These are phyloP conservation scores for Diadumene lineata DNA, from an alignment of 92 coral and sea anemone genomes.

Conservation along the genomic window DNA sequence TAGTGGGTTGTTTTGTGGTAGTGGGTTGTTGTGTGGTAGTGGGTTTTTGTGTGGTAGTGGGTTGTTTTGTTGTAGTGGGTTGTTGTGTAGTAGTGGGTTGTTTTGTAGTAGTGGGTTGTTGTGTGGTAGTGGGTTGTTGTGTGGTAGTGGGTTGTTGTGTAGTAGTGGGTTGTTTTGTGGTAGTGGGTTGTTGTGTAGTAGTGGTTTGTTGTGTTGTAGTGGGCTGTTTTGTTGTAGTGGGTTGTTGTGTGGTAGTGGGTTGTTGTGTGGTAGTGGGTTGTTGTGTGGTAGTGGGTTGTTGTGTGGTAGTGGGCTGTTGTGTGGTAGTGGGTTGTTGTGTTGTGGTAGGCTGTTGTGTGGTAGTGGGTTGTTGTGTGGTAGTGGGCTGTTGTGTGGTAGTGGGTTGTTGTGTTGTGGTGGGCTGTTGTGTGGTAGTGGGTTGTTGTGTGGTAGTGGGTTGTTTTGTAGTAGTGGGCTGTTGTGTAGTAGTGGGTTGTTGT, in stretches of 20 bases:
- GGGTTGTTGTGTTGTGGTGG: conserved; percentile 25
- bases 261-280: conserved; percentile 16
- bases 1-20: conserved; percentile 29
- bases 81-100: conserved; percentile 22
- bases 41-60: conserved; percentile 20
- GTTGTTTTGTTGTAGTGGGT: conserved; percentile 23
- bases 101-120: conserved; percentile 14
- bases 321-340: too few relatives aligned
- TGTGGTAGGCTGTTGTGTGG: conserved; percentile 19
- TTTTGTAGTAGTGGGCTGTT: conserved; percentile 50
- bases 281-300: conserved; percentile 34
- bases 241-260: conserved; percentile 21
- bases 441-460: conserved; percentile 26
- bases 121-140: conserved; percentile 24
- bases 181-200: conserved; percentile 7
- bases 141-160: conserved; percentile 43
- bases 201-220: conserved; percentile 19
- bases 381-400: conserved; percentile 19
- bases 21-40: conserved; percentile 14
- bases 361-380: conserved; percentile 23
- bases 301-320: conserved; percentile 29
- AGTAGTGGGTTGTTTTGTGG: conserved; percentile 30
- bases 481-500: conserved; percentile 30
- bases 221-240: conserved; percentile 23
- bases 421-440: conserved; percentile 22